phyloP scores from a whole-genome alignment of 2,888 invertebrate species.

The Syrphus vitripennis region DNA sequence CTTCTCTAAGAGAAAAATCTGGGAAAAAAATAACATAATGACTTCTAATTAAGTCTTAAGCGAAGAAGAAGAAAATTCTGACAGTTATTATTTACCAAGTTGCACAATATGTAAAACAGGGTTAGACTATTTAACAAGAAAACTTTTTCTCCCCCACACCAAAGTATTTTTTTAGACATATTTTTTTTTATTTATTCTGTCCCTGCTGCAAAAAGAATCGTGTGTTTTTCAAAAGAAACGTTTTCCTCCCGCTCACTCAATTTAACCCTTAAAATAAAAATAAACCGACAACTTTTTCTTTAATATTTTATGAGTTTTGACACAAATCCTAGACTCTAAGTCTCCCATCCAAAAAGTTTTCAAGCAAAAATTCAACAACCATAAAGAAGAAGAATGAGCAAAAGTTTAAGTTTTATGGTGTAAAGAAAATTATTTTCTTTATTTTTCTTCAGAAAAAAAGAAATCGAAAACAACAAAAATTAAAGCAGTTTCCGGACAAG shows the following conservation, averaged over 20 bases:
- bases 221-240: neutral
- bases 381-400: neutral
- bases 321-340: constrained; percentile 40
- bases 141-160: constrained; percentile 18
- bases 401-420: neutral
- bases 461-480: neutral
- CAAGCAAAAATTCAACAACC: constrained; percentile 1
- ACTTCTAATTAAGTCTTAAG: constrained; percentile 50
- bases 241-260: neutral
- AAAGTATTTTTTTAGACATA: neutral
- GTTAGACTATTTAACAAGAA: constrained; percentile 61
- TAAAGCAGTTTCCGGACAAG: neutral
- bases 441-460: neutral
- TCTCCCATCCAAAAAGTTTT: constrained; percentile 27
- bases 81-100: neutral
- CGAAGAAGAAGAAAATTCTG: neutral
- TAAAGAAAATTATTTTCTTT: constrained; percentile 33
- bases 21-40: constrained; percentile 3
- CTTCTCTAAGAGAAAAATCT: neutral
- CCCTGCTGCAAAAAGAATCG: neutral
- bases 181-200: neutral
- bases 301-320: constrained; percentile 50
- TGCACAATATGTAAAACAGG: constrained; percentile 15
- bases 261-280: neutral
- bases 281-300: constrained; percentile 42